Evolutionary conservation across 2,797 vertebrate genomes (phyloP), one percentile per base, ranked within the genome.

Genomic region (Megalops cyprinoides): DNA sequence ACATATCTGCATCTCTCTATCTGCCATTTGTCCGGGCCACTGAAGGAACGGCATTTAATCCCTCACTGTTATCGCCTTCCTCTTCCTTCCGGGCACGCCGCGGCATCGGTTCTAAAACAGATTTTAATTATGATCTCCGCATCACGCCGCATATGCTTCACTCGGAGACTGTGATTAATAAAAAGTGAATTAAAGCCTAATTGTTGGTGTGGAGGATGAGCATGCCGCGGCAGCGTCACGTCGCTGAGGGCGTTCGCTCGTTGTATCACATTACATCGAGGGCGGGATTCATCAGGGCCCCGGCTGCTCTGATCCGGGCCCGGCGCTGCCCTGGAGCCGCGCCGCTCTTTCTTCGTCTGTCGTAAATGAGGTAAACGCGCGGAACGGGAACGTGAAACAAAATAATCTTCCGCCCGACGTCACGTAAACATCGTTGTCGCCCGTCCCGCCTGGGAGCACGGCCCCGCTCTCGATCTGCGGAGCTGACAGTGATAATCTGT

Each of bases 81-180:
- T 73, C 84, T 83, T 79, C 79, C 87, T 86, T 86, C 77, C 69
- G 86, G 87, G 86, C 56, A 42, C 73, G 85, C 88, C 88, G 88
- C 82, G 78, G 90, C 91, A 93, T 94, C 90, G 89, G 91, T 90
- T 92, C 90, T 88, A 91, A 91, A 92, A 93, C 89, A 93, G 90
- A 92, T 93, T 94, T 94, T 93, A 94, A 94, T 94, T 94, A 94
- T 90, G 91, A 93, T 93, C 92, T 90, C 91, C 88, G 90, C 87
- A 90, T 90, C 87, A 86, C 86, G 87, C 89, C 89, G 88, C 90
- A 89, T 92, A 91, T 87, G 91, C 87, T 91, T 93, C 86, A 86
- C 60, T 93, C 84, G 85, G 90, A 28, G 55, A 79, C 89, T 92
- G 90, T 91, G 92, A 95, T 93, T 94, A 95, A 93, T 90, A 91